Conservation (phyloP, 2,888 invertebrate species). For the Tetanocera ferruginea region DNA sequence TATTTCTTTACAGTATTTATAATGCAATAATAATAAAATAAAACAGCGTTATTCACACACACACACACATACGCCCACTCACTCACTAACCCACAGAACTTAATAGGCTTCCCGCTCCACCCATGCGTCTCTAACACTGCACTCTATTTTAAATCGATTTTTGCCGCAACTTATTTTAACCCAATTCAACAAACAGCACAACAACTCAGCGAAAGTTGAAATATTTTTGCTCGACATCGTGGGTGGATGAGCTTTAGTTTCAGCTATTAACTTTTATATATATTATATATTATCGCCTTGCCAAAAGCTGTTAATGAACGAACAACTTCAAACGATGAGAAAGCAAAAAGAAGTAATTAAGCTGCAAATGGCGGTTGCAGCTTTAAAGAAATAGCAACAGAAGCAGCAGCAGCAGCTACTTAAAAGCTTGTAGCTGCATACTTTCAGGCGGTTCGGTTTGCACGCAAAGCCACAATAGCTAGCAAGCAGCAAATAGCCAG, state of each 20-base stretch:
- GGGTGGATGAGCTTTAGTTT: neutral
- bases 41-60: neutral
- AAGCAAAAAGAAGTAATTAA: no score
- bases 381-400: no score
- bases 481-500: no score
- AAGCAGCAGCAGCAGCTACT: neutral
- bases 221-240: neutral
- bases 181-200: constrained; percentile 2
- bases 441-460: no score
- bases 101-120: no score
- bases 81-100: neutral
- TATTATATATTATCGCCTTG: no score
- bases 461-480: no score
- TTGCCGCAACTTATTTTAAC: neutral
- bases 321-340: no score
- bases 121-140: neutral
- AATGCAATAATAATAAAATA: constrained; percentile 25
- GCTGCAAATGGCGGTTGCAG: no score
- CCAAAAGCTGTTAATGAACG: no score
- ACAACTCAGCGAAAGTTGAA: neutral
- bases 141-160: neutral
- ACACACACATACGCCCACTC: neutral
- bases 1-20: constrained; percentile 22
- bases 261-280: no score
- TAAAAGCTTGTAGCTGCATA: no score